A percentile compares a stretch with the other conserved stretches of the same genome.
phyloP scores from a whole-genome alignment of 2,113 vertebrate species.

The Aegithalos caudatus region DNA sequence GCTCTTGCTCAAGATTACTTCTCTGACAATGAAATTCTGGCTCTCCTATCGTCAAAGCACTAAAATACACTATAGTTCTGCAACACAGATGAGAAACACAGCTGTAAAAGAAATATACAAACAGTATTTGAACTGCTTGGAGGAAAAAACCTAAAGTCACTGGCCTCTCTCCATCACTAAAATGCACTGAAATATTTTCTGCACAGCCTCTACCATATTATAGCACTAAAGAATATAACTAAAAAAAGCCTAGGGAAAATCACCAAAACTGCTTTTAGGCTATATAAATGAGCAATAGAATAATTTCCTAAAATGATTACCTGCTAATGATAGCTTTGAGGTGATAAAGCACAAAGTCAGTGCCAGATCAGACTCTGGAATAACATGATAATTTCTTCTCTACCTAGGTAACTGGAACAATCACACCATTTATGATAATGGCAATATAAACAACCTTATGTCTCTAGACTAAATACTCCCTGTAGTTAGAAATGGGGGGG shows the following conservation, averaged over 20 bases:
- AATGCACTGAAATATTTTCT: constrained; percentile 25
- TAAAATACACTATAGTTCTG: not conserved
- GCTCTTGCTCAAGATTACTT: not conserved
- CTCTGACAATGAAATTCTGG: not conserved
- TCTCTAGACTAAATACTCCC: constrained; percentile 7
- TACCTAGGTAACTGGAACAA: constrained; percentile 31
- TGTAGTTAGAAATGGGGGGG: not conserved
- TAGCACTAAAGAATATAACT: not conserved
- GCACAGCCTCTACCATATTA: not conserved
- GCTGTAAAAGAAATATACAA: constrained; percentile 22
- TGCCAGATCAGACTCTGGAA: constrained; percentile 12
- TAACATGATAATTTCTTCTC: constrained; percentile 26
- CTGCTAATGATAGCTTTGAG: constrained; percentile 48
- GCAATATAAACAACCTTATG: constrained; percentile 18
- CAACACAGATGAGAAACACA: constrained; percentile 4
- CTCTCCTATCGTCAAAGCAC: not conserved
- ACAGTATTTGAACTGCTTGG: not conserved
- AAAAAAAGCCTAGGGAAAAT: not conserved
- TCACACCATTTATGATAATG: constrained; percentile 42
- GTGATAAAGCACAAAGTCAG: constrained; percentile 25
- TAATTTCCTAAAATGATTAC: constrained; percentile 51
- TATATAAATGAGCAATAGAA: constrained; percentile 31
- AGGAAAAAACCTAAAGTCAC: not conserved
- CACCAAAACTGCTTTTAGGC: not conserved
- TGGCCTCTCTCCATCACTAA: not conserved